A percentile compares a stretch with the other conserved stretches of the same genome.
Conservation (phyloP, 2,888 invertebrate species). For the Nemotelus nigrinus region DNA sequence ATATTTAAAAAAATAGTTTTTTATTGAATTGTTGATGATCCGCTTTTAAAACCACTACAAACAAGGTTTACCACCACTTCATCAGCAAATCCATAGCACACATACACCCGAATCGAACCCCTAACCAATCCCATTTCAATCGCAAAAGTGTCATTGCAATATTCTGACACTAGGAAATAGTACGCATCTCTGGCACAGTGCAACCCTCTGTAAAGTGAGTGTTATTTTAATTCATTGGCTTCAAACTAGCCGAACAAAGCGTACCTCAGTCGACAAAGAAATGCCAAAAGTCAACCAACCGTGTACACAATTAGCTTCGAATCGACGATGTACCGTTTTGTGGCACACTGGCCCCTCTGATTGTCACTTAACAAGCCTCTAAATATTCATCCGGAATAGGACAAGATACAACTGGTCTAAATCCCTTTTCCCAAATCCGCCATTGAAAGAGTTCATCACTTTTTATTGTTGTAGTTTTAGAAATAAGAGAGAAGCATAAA, state of each 20-base stretch:
- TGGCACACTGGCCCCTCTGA: slow-evolving; percentile 32
- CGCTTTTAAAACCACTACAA: too few relatives aligned
- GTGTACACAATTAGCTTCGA: slow-evolving; percentile 29
- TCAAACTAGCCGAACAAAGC: slow-evolving; percentile 11
- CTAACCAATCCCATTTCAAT: too few relatives aligned
- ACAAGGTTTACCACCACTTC: too few relatives aligned
- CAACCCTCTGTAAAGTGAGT: slow-evolving; percentile 18
- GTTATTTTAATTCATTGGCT: slow-evolving; percentile 44
- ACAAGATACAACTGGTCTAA: slow-evolving; percentile 2
- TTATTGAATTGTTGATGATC: too few relatives aligned
- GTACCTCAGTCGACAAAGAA: neutral
- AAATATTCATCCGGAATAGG: slow-evolving; percentile 30
- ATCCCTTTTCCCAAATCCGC: slow-evolving; percentile 9
- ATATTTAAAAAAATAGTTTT: too few relatives aligned
- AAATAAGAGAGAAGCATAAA: too few relatives aligned
- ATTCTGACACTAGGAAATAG: neutral
- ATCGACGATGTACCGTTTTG: slow-evolving; percentile 17
- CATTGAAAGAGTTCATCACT: slow-evolving; percentile 13
- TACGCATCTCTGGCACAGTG: neutral
- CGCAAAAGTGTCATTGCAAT: neutral
- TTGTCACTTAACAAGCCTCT: slow-evolving; percentile 32
- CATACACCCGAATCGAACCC: too few relatives aligned
- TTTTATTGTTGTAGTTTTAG: slow-evolving; percentile 1
- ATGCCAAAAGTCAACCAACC: slow-evolving; percentile 41
- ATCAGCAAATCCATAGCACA: too few relatives aligned